Evolutionary conservation across 1,140 invertebrate species (phyloP).

Genomic region (Battus philenor): DNA sequence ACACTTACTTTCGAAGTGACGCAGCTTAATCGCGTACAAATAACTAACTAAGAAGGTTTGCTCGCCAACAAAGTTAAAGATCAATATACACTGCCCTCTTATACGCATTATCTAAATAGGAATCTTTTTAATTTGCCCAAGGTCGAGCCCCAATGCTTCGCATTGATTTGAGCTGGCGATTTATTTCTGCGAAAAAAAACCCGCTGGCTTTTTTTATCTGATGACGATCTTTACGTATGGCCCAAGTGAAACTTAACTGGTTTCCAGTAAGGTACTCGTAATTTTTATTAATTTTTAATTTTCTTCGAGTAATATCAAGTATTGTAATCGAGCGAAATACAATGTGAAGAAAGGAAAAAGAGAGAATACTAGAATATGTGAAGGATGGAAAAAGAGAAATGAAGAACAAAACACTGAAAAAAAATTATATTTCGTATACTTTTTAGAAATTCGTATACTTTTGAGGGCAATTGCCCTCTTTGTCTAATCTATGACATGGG

Average conservation of each 20-base stretch:
- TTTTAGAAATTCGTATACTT: too few species aligned
- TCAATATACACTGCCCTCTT: constrained; percentile 14
- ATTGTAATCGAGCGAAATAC: too few species aligned
- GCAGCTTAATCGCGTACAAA: constrained; percentile 13
- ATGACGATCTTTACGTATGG: constrained; percentile 21
- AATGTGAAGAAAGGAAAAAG: too few species aligned
- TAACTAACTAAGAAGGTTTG: constrained; percentile 12
- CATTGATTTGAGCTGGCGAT: constrained; percentile 29
- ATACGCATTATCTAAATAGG: constrained; percentile 17
- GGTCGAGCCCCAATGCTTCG: constrained; percentile 17
- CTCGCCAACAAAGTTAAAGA: constrained; percentile 13
- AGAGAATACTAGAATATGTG: too few species aligned
- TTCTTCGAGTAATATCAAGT: too few species aligned
- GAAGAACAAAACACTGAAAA: too few species aligned
- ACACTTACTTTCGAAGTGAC: constrained; percentile 6
- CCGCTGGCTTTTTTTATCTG: constrained; percentile 30
- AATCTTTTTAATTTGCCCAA: constrained; percentile 18
- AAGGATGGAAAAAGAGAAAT: too few species aligned
- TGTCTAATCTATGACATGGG: too few species aligned
- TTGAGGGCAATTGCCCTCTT: too few species aligned
- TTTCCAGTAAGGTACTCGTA: not conserved
- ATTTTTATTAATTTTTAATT: too few species aligned
- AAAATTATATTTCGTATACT: too few species aligned
- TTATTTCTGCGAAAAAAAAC: constrained; percentile 25
- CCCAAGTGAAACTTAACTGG: constrained; percentile 13